Evolutionary conservation across 2,113 vertebrate genomes (phyloP).

Genomic region (Anhinga rufa): DNA sequence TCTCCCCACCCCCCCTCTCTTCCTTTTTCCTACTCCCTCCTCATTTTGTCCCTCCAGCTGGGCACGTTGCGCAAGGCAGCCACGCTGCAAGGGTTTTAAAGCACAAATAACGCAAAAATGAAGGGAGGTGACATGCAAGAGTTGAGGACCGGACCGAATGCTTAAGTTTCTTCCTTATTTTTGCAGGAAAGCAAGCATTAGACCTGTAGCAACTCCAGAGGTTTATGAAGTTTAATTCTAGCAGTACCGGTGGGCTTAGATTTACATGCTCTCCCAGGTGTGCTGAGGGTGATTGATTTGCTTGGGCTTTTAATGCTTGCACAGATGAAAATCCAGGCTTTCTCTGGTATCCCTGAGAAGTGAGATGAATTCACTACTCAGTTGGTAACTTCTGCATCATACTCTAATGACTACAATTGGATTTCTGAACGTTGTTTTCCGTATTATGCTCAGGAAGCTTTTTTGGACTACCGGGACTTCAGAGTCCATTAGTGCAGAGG

Average conservation of each 20-base stretch:
- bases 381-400: background rate
- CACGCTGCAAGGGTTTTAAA: background rate
- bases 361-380: background rate
- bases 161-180: background rate
- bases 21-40: too few relatives aligned
- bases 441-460: background rate
- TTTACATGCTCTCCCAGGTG: background rate
- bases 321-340: background rate
- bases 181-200: background rate
- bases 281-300: too few relatives aligned
- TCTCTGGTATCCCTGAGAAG: background rate
- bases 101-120: background rate
- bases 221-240: background rate
- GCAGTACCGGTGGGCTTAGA: background rate
- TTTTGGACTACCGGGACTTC: background rate
- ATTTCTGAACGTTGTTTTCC: background rate
- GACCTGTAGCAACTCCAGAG: background rate
- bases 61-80: background rate
- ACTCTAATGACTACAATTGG: background rate
- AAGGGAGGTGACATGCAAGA: background rate
- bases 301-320: background rate
- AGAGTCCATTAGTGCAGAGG: background rate
- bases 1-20: accelerated
- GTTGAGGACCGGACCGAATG: background rate
- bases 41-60: accelerated